Evolutionary conservation across 2,113 vertebrate species (phyloP).

Genomic region (Halcyon malimbica): DNA sequence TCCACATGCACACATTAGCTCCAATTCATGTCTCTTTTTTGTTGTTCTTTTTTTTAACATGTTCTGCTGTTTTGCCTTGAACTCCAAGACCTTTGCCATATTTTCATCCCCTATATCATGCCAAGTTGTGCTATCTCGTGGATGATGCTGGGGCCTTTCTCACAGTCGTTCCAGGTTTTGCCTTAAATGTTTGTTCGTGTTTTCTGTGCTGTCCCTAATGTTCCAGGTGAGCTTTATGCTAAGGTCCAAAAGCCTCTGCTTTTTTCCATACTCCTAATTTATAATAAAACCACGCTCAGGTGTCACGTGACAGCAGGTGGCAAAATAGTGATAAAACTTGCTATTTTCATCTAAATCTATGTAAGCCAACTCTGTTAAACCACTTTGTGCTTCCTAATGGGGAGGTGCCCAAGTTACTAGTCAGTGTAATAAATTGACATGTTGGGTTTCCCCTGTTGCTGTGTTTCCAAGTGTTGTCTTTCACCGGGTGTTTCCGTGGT

Average conservation of each 20-base stretch:
- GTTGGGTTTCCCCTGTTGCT: background rate
- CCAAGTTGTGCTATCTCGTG: accelerated
- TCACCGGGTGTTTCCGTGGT: accelerated
- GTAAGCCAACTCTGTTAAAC: background rate
- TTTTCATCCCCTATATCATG: background rate
- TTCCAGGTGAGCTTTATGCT: background rate
- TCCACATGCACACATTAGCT: background rate
- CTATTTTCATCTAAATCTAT: background rate
- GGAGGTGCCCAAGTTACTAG: background rate
- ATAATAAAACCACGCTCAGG: background rate
- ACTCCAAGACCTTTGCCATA: background rate
- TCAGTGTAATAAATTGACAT: background rate
- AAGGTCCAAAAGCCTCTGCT: background rate
- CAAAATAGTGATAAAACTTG: background rate
- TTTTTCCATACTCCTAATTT: background rate
- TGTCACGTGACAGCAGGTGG: background rate
- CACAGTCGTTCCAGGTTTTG: background rate
- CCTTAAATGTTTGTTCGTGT: background rate
- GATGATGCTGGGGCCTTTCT: background rate
- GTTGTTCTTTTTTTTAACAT: background rate
- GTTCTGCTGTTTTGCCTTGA: background rate
- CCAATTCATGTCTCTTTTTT: background rate
- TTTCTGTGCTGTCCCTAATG: background rate
- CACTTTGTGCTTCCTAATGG: background rate
- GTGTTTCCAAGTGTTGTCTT: background rate